Base-by-base conservation (phyloP, 2,113 vertebrate species). In the Globicephala melas region DNA sequence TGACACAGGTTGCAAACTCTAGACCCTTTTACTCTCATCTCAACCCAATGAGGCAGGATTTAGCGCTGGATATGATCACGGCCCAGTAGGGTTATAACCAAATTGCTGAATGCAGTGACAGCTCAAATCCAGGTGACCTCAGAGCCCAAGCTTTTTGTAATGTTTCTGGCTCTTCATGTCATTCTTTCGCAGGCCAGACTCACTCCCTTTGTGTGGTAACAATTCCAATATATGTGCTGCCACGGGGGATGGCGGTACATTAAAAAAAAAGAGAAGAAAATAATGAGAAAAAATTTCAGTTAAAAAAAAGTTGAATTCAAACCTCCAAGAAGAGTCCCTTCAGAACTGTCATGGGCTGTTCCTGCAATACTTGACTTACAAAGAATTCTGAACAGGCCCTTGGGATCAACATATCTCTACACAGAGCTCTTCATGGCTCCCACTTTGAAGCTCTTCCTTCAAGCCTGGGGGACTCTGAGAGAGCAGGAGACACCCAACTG, bases 1-100 rank as follows among this genome's bases (percentile, higher is more conserved):
- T 63, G 25, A 28, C 41, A 5, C 71, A 33, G 4, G 0, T 25
- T 50, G 26, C 36, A 81, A n/a, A 44, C 11, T 13, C n/a, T 3
- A 38, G 58, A 12, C 77, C 31, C 33, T 80, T 41, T n/a, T 31
- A 13, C 41, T 73, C 70, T 53, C 38, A n/a, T 1, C 5, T 31
- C 38, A 85, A 41, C 68, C 47, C 50, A 20, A 4, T 0, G 4
- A 92, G 25, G 53, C 47, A 53, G 25, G 41, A 44, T 17, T 50
- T 10, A 28, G 33, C 63, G 3, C 6, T 1, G 47, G 76, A 26
- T 53, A 25, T 18, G 44, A 21, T 0, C 1, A 41, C n/a, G 6
- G 73, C 44, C 70, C 70, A 1, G 36, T 4, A n/a, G 21, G 8
- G 5, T 68, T 71, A 38, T 71, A 44, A 71, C 4, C 71, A 58